Base-by-base conservation (phyloP, 2,113 vertebrate species). In the Gobiocypris rarus region DNA sequence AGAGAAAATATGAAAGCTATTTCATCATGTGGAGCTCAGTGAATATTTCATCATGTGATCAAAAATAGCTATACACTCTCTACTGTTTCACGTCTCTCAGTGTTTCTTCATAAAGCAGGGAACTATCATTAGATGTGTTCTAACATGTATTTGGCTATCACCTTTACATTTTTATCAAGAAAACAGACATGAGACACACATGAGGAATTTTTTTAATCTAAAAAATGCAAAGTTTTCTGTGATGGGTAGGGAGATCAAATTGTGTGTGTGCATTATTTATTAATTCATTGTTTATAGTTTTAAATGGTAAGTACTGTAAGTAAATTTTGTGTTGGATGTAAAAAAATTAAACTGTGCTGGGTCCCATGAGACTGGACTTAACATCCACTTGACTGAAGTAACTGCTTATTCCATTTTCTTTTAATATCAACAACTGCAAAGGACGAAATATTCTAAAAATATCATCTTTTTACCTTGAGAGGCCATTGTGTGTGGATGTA, bases 11-110 rank as follows among this genome's bases (percentile, higher is more conserved):
- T 67, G 78, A 80, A 79, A 45, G 76, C 56, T 63, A 45, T 80
- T 80, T 80, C 78, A 80, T 80, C 78, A 80, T 65, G 43, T 31
- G 17, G 78, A 63, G 61, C 78, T 80, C 43, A 43, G 78, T 80
- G 78, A 80, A 80, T 80, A 80, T 80, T 80, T 80, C 78, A 80
- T 80, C 24, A 31, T 80, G 59, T 67, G 78, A 80, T 80, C 59
- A 67, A 52, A 80, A 80, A 80, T 80, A 80, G 78, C 78, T 67
- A 28, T 80, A 67, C 9, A 54, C 78, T 13, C 77, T 79, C 58
- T 63, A 19, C 76, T 14, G 9, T 48, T 67, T 26, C 3, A 26
- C 24, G 34, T 67, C 43, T 65, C 43, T 50, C 9, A 5, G 43
- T n/a, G 15, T 22, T 31, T 50, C 43, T 65, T 43, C 41, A 26